phyloP scores from a whole-genome alignment of 2,797 vertebrate genomes.

The Oreochromis mossambicus region DNA sequence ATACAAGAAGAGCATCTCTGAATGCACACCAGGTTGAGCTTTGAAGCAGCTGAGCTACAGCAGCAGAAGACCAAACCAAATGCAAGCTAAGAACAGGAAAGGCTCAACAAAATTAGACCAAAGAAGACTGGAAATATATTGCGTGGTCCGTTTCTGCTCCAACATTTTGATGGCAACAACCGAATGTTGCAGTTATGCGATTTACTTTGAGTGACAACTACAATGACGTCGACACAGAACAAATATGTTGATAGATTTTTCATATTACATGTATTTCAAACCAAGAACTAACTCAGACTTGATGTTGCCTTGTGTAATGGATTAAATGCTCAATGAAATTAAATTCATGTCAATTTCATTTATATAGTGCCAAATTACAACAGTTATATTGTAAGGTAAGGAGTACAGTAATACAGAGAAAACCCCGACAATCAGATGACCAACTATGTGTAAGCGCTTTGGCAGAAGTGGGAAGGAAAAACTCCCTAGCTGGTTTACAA shows the following conservation, averaged over 20 bases:
- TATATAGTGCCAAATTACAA: background rate
- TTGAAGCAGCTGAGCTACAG: rapidly evolving
- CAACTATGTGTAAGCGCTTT: background rate
- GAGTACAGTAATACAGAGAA: background rate
- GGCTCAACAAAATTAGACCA: background rate
- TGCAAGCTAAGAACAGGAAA: background rate
- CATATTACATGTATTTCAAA: background rate
- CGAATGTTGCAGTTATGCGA: background rate
- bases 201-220: rapidly evolving
- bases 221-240: background rate
- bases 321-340: background rate
- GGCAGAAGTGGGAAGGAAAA: background rate
- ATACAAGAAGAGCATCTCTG: background rate
- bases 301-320: background rate
- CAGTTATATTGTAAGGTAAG: background rate
- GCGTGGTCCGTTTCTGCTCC: background rate
- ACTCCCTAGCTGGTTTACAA: background rate
- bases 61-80: background rate
- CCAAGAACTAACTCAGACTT: background rate
- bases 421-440: background rate
- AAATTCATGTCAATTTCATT: rapidly evolving
- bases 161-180: background rate
- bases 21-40: rapidly evolving
- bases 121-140: background rate
- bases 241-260: background rate